These are phyloP conservation scores for Falco peregrinus DNA, from an alignment of 2,797 vertebrate genomes.

Conservation along the genomic window DNA sequence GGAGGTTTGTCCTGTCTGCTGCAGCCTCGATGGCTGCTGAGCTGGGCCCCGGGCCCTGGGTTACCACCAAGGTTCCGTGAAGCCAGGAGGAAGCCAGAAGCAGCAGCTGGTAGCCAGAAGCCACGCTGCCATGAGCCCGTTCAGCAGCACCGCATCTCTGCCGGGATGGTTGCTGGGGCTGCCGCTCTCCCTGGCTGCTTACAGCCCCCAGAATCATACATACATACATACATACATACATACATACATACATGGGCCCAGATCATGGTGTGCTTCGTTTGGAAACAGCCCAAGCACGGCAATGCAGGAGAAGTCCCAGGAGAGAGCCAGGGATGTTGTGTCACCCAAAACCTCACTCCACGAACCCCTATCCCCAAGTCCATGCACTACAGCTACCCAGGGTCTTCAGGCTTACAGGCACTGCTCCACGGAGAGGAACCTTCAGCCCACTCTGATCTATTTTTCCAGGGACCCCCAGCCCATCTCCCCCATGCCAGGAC, in stretches of 20 bases:
- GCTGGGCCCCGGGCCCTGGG: rapidly evolving
- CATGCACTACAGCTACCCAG: rapidly evolving
- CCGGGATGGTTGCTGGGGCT: not conserved
- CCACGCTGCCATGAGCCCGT: rapidly evolving
- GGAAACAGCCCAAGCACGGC: not conserved
- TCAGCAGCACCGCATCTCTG: rapidly evolving
- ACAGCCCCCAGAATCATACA: not conserved
- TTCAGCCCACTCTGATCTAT: not conserved
- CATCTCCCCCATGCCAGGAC: rapidly evolving
- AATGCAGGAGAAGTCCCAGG: not conserved
- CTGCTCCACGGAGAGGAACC: rapidly evolving
- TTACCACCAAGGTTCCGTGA: rapidly evolving
- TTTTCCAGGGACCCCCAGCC: not conserved
- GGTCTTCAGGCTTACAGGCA: not conserved
- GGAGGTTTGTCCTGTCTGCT: rapidly evolving
- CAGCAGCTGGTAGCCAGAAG: not conserved
- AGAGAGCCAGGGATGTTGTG: not conserved
- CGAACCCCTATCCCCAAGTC: not conserved
- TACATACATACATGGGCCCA: too few relatives aligned
- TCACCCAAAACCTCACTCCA: not conserved
- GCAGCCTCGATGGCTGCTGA: rapidly evolving
- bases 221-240: too few relatives aligned
- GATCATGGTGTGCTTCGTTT: rapidly evolving
- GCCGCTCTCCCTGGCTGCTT: rapidly evolving
- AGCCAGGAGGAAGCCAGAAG: not conserved